A percentile compares a stretch with the other conserved stretches of the same genome.
phyloP scores from a whole-genome alignment of 92 coral and sea anemone species.

The Ricordea florida region DNA sequence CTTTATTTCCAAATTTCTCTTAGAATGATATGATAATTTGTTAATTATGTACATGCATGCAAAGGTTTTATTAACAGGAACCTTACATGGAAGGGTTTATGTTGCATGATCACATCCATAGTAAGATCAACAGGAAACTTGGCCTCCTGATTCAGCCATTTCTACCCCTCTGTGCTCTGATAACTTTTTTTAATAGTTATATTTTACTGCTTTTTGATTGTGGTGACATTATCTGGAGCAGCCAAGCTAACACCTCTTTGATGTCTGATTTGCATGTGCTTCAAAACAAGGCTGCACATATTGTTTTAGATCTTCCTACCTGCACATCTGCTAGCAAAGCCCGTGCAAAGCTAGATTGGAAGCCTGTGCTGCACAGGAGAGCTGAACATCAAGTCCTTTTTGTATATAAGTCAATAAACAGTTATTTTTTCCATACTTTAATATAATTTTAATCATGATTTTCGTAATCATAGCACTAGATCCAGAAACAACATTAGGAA shows the following conservation, averaged over 20 bases:
- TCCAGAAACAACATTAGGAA: constrained; percentile 17
- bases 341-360: constrained; percentile 31
- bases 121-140: no score
- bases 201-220: no score
- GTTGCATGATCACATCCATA: no score
- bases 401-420: constrained; percentile 3
- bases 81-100: no score
- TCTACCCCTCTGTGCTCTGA: no score
- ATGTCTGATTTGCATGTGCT: constrained; percentile 27
- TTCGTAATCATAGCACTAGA: constrained; percentile 23
- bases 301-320: constrained; percentile 28
- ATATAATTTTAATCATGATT: background rate
- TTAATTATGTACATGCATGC: no score
- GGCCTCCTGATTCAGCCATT: no score
- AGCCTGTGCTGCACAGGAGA: constrained; percentile 6
- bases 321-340: constrained; percentile 37
- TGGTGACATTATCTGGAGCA: constrained; percentile 8
- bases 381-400: constrained; percentile 24
- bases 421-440: constrained; percentile 15
- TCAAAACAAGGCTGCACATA: constrained; percentile 31
- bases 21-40: no score
- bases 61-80: no score
- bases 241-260: background rate
- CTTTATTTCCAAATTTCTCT: no score
- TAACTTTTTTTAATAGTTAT: no score